phyloP scores from a whole-genome alignment of 1,140 invertebrate genomes.

The Nomia melanderi region DNA sequence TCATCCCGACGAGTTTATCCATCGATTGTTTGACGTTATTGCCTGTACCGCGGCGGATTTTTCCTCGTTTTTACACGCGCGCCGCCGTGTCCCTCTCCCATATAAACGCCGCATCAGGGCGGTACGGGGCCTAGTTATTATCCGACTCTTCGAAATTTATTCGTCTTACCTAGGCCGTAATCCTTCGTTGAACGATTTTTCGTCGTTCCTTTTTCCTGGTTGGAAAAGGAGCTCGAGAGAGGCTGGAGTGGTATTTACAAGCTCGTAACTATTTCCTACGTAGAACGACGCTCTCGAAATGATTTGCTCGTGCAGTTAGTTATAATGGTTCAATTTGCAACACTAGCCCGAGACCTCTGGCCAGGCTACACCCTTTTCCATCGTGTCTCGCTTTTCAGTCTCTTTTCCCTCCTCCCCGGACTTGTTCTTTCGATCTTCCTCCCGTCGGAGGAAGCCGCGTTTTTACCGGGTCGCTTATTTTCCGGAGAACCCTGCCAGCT shows the following conservation, averaged over 20 bases:
- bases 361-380: not conserved
- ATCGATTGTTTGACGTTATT: constrained; percentile 15
- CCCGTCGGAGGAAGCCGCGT: not conserved
- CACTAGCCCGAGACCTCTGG: not conserved
- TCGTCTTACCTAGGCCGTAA: not conserved
- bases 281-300: constrained; percentile 13
- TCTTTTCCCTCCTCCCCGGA: constrained; percentile 27
- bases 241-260: constrained; percentile 12
- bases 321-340: constrained; percentile 67
- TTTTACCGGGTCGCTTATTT: constrained; percentile 21
- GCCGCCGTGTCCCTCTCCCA: constrained; percentile 10
- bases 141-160: constrained; percentile 4
- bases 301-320: constrained; percentile 57
- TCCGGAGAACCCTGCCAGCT: constrained; percentile 8
- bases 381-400: constrained; percentile 1
- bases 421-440: not conserved
- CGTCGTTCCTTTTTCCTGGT: not conserved
- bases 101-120: not conserved
- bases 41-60: not conserved
- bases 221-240: not conserved
- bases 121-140: not conserved
- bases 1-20: not conserved
- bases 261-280: constrained; percentile 14
- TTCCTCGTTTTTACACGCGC: not conserved
- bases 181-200: not conserved